These are phyloP conservation scores for Myodes glareolus DNA, from an alignment of 2,113 vertebrate species.

Conservation along the genomic window DNA sequence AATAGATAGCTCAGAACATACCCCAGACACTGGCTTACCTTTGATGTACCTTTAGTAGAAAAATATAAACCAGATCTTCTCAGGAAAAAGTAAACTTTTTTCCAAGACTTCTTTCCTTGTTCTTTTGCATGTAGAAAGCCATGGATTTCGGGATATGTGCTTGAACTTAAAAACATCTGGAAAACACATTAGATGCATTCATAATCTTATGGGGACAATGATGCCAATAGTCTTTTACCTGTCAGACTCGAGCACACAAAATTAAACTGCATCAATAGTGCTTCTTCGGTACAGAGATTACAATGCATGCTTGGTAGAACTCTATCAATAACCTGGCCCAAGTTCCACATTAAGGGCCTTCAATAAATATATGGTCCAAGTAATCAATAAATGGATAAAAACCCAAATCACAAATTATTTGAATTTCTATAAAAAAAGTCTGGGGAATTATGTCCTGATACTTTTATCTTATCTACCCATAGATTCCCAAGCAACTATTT, in stretches of 20 bases:
- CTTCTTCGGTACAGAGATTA: not conserved
- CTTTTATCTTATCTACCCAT: not conserved
- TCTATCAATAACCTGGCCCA: not conserved
- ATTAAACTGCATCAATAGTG: not conserved
- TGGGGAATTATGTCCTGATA: not conserved
- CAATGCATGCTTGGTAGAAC: not conserved
- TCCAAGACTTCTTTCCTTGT: constrained; percentile 96
- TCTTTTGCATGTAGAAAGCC: constrained; percentile 96
- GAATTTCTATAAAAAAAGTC: not conserved
- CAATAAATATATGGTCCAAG: constrained; percentile 19
- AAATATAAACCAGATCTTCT: constrained; percentile 98
- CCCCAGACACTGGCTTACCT: constrained; percentile 86
- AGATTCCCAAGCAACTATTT: not conserved
- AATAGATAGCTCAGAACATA: not conserved
- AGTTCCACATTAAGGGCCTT: constrained; percentile 31
- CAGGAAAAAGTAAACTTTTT: constrained; percentile 95
- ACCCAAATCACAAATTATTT: not conserved
- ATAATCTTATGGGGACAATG: constrained; percentile 4
- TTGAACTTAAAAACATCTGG: constrained; percentile 96
- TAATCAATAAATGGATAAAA: not conserved
- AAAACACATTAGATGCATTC: constrained; percentile 65
- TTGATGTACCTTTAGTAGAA: constrained; percentile 97
- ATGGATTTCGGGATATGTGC: constrained; percentile 96
- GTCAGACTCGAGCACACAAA: constrained; percentile 32
- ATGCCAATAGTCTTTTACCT: not conserved